Conservation (phyloP, 2,888 invertebrate species). For the Galerucella nymphaeae region DNA sequence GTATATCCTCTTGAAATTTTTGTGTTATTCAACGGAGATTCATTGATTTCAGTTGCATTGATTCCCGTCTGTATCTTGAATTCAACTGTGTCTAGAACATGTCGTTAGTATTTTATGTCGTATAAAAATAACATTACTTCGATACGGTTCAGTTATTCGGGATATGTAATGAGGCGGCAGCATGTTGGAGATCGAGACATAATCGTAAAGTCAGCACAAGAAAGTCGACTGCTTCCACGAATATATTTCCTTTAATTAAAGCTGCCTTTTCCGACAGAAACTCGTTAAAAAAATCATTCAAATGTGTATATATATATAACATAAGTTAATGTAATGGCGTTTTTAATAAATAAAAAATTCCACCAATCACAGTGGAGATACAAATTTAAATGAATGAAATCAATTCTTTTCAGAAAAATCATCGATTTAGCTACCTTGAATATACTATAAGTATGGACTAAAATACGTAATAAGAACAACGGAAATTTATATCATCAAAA, state of each 20-base stretch:
- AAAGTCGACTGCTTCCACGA: slow-evolving; percentile 53
- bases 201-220: slow-evolving; percentile 57
- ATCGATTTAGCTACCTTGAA: no score
- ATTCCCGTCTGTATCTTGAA: slow-evolving; percentile 1
- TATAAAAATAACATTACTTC: slow-evolving; percentile 61
- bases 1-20: no score
- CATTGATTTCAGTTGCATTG: neutral
- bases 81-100: slow-evolving; percentile 46
- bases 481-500: no score
- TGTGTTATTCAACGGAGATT: no score
- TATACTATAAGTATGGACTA: no score
- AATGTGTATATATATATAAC: no score
- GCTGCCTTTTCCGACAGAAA: slow-evolving; percentile 22
- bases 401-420: no score
- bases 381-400: no score
- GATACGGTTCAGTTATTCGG: slow-evolving; percentile 59
- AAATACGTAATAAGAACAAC: no score
- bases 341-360: no score
- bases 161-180: slow-evolving; percentile 60
- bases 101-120: slow-evolving; percentile 60
- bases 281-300: neutral
- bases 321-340: no score
- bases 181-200: slow-evolving; percentile 56
- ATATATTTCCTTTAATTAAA: slow-evolving; percentile 56
- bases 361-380: no score